Conservation (phyloP, 2,797 vertebrate genomes). For the Micrastur ruficollis region DNA sequence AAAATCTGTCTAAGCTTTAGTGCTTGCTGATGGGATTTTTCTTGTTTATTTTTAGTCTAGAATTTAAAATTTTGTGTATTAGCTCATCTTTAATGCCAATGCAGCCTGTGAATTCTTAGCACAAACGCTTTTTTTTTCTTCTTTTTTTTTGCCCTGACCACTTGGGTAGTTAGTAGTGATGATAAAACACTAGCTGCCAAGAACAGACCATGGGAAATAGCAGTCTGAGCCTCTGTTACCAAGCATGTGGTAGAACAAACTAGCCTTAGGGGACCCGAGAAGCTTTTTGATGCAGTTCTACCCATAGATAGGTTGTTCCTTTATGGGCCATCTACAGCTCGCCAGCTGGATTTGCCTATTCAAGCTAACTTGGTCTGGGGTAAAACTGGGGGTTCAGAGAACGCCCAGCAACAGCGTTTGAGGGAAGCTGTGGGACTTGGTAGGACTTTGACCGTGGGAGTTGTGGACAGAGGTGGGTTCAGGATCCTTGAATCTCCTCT, state of each 20-base stretch:
- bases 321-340: background rate
- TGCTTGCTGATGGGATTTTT: background rate
- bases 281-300: background rate
- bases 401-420: background rate
- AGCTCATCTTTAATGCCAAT: background rate
- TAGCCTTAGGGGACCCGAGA: background rate
- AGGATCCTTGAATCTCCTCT: background rate
- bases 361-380: background rate
- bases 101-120: background rate
- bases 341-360: background rate
- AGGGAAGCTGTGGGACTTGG: background rate
- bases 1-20: background rate
- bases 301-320: background rate
- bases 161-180: background rate
- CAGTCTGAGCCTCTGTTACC: background rate
- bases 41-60: background rate
- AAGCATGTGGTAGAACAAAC: background rate
- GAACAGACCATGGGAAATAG: background rate
- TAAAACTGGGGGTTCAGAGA: background rate
- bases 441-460: background rate
- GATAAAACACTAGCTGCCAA: background rate
- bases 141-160: fast-evolving
- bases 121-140: background rate
- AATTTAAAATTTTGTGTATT: background rate
- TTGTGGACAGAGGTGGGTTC: background rate